Conservation (phyloP, 2,797 vertebrate species). For the Acanthopagrus latus region DNA sequence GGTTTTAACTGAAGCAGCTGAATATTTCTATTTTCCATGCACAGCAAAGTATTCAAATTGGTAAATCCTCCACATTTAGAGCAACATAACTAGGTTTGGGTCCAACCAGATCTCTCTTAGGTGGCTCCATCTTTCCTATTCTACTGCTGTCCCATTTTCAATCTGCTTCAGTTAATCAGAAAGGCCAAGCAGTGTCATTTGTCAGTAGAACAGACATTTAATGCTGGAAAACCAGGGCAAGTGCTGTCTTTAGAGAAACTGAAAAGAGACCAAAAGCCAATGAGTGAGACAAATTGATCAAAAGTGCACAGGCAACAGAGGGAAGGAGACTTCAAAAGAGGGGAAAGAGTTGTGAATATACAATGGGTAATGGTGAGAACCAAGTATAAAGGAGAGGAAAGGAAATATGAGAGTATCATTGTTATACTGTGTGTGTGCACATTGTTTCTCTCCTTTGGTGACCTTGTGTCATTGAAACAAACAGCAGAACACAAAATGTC, state of each 20-base stretch:
- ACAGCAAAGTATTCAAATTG: not conserved
- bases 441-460: slow-evolving; percentile 18
- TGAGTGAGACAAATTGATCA: not conserved
- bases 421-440: not conserved
- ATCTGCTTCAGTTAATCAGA: slow-evolving; percentile 9
- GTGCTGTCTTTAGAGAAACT: slow-evolving; percentile 37
- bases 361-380: slow-evolving; percentile 39
- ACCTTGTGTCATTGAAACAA: slow-evolving; percentile 54
- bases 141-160: slow-evolving; percentile 5
- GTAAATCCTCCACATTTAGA: slow-evolving; percentile 1
- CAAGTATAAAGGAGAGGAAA: slow-evolving; percentile 29
- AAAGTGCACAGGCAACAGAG: not conserved
- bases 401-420: slow-evolving; percentile 44
- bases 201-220: slow-evolving; percentile 53
- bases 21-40: not conserved
- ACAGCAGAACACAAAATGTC: slow-evolving; percentile 56
- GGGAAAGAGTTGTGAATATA: slow-evolving; percentile 37
- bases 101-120: not conserved
- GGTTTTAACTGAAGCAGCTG: not conserved
- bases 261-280: slow-evolving; percentile 13
- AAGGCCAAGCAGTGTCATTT: slow-evolving; percentile 1
- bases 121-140: not conserved
- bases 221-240: slow-evolving; percentile 31
- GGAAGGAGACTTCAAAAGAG: slow-evolving; percentile 20
- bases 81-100: not conserved